Evolutionary conservation across 2,113 vertebrate species (phyloP).

Genomic region (Zapus hudsonius): DNA sequence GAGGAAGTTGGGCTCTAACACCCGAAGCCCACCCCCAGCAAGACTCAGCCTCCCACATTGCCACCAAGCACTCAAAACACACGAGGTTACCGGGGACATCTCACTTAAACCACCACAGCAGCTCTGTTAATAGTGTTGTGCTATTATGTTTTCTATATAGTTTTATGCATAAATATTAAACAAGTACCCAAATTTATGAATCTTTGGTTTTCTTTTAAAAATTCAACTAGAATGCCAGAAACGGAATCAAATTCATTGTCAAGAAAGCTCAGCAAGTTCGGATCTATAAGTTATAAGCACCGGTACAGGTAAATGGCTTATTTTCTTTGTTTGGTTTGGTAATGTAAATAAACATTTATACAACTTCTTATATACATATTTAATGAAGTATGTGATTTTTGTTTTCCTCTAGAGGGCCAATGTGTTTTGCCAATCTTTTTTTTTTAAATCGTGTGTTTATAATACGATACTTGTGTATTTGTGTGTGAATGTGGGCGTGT

Average conservation of each 20-base stretch:
- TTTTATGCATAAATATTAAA: not conserved
- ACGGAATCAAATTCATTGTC: slow-evolving; percentile 89
- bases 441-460: too few species aligned
- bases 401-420: not conserved
- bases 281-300: slow-evolving; percentile 90
- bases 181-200: not conserved
- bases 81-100: too few species aligned
- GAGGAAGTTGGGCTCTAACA: too few species aligned
- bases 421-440: not conserved
- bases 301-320: slow-evolving; percentile 88
- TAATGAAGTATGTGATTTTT: not conserved
- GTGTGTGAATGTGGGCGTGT: too few species aligned
- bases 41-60: too few species aligned
- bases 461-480: too few species aligned
- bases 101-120: too few species aligned
- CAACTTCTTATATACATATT: not conserved
- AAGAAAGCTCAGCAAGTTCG: slow-evolving; percentile 91
- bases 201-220: slow-evolving; percentile 74
- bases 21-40: too few species aligned
- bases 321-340: not conserved
- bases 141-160: not conserved
- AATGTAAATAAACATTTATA: slow-evolving; percentile 9
- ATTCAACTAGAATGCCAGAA: slow-evolving; percentile 88
- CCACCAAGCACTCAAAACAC: too few species aligned
- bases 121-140: not conserved